Evolutionary conservation across 2,888 invertebrate species (phyloP), one percentile per base, ranked within the genome.

Genomic region (Lithosia quadra): DNA sequence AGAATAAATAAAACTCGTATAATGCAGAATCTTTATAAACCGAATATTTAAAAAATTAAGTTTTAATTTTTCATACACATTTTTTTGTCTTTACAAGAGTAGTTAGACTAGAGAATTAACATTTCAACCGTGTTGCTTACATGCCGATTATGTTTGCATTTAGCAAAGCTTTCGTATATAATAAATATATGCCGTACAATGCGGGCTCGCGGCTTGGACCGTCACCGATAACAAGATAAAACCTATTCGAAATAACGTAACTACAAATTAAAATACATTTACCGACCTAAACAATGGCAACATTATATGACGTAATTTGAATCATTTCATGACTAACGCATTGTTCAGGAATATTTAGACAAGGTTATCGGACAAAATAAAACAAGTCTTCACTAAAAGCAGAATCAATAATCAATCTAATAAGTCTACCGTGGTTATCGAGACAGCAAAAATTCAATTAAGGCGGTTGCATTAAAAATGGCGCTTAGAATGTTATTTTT

Each of bases 11-110:
- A 88, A 89, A 86, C 82, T 78, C 76, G 70, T 77, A 78, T 85
- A 88, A 88, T 92, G 91, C 93, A 90, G 92, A 94, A 93, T 92
- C 89, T 91, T 94, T 93, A 94, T 92, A 92, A 94, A 93, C 93
- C 88, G 92, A 93, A 92, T 91, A 90, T 90, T 91, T 86, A 86
- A 92, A 93, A 94, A 94, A 92, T 90, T 90, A 90, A 90, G 88
- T 91, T 92, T 88, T 81, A 90, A 90, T 89, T 91, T 88, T 90
- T 88, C 88, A 88, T 92, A 93, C 90, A 93, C 86, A 89, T 86
- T 89, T 90, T 58, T 93, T 91, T 92, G 93, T 93, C 92, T 94
- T 94, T 92, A 94, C 92, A 93, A 93, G 93, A 93, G 88, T 90
- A 87, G 86, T 90, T 68, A 94, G 95, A 95, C 95, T 95, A 95